A percentile compares a stretch with the other conserved stretches of the same genome.
Conservation (phyloP, 2,113 vertebrate species). For the Ptyas mucosa region DNA sequence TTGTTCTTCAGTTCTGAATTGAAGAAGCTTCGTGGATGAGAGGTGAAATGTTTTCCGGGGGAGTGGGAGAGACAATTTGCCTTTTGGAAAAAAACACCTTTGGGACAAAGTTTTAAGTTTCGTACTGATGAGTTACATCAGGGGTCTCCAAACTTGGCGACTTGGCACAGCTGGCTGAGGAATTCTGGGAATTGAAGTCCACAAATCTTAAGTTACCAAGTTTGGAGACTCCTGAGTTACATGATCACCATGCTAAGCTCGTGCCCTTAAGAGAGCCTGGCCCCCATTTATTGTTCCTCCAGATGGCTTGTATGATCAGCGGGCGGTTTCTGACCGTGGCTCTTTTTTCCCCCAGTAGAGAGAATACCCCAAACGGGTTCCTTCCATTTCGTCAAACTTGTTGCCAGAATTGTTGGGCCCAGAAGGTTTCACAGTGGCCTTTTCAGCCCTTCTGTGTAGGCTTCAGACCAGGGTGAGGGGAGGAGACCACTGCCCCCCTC, state of each 20-base stretch:
- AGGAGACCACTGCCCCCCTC: not conserved
- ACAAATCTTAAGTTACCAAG: too few relatives aligned
- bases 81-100: too few relatives aligned
- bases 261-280: not conserved
- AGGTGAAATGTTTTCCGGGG: too few relatives aligned
- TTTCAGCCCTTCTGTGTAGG: not conserved
- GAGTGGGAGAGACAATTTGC: too few relatives aligned
- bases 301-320: not conserved
- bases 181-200: too few relatives aligned
- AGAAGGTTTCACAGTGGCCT: not conserved
- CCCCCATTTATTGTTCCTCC: not conserved
- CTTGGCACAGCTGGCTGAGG: too few relatives aligned
- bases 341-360: not conserved
- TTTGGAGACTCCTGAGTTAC: too few relatives aligned
- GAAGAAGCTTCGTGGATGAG: too few relatives aligned
- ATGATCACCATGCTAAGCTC: not conserved
- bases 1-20: not conserved
- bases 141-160: too few relatives aligned
- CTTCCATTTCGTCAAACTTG: not conserved
- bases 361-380: not conserved
- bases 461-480: not conserved
- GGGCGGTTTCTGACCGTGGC: fast-evolving
- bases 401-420: not conserved
- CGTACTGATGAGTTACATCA: not conserved
- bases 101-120: too few relatives aligned